Base-by-base conservation (phyloP, 2,888 invertebrate genomes). In the Drosophila phalerata region DNA sequence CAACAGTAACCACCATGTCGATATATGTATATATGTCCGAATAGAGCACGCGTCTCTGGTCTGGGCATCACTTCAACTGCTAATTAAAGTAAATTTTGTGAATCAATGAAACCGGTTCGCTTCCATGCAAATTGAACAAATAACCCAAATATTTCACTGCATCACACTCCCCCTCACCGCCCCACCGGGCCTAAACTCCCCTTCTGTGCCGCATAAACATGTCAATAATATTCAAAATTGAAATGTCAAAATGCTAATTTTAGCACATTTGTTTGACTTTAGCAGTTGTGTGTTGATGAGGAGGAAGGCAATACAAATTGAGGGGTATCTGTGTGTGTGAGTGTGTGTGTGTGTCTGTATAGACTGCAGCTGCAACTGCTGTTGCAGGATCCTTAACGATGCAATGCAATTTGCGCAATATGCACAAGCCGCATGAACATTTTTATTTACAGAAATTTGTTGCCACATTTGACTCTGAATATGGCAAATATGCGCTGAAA, bases 201-300 rank as follows among this genome's bases (percentile, higher is more conserved):
- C 22, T 49, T 13, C 5, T 15, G 43, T 47, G 15, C 58, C 43
- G 53, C 61, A 72, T 72, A 86, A 87, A 77, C 80, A 84, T 79
- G 87, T 82, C 87, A 80, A 85, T 86, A 85, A 87, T 82, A 87
- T 85, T 72, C 75, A 79, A 85, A 84, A 85, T 85, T 80, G 75
- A 79, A 85, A 87, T 85, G 87, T 87, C 87, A 71, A 82, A 85
- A 87, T 87, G 87, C 82, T 85, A 85, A 85, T 87, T 87, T 85
- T 61, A 38, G 79, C 77, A 74, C 79, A 85, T 82, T 87, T 87
- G 85, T 82, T 77, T 76, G 79, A 71, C 70, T 84, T 62, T 66
- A 40, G 49, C 56, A 22, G 69, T 45, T 22, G 48, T 17, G 19
- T 32, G 17, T 11, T 11, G 32, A 8, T 37, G 34, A 30, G 19